Base-by-base conservation (phyloP, 2,113 vertebrate species). In the Delphinapterus leucas region DNA sequence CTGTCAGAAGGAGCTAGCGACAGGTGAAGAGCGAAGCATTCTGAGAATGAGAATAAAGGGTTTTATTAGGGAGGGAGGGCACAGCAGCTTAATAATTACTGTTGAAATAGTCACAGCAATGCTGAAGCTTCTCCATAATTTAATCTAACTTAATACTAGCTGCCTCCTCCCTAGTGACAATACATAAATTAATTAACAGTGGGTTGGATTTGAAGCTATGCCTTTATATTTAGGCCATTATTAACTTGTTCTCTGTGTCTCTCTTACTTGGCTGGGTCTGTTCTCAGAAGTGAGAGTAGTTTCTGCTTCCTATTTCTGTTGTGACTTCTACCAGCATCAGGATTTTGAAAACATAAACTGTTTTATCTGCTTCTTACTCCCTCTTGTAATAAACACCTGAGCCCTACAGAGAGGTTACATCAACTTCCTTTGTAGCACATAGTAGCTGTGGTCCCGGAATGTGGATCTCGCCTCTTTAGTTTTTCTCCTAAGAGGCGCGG, bases 151-250 rank as follows among this genome's bases (percentile, higher is more conserved):
- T 95, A 93, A 97, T 90, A 85, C 92, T 93, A 83, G 83, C 97
- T 87, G 63, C 88, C 95, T 90, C 87, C 80, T 98, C 98, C 97
- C 96, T 84, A 53, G 98, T 97, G 97, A 87, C 95, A 97, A 94
- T 95, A 97, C 97, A 96, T 93, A 87, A 95, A 98, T 98, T 98
- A 97, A 98, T 98, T 98, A 98, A 98, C 97, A 96, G 94, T 89
- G 94, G 97, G 96, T 95, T 98, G 76, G 84, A 77, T 97, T 96
- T 77, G 92, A 96, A 97, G 71, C 53, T 90, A 1, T 90, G 95
- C 80, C 87, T 93, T 93, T 90, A 41, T 97, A 95, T 96, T 81
- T 83, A 97, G 95, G 83, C 96, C 95, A 73, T 97, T 58, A 92
- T 96, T 96, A 97, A 84, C 95, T 83, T 87, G 44, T 95, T 97